Evolutionary conservation across 2,797 vertebrate genomes (phyloP), one percentile per base, ranked within the genome.

Genomic region (Premnoplex brunnescens): DNA sequence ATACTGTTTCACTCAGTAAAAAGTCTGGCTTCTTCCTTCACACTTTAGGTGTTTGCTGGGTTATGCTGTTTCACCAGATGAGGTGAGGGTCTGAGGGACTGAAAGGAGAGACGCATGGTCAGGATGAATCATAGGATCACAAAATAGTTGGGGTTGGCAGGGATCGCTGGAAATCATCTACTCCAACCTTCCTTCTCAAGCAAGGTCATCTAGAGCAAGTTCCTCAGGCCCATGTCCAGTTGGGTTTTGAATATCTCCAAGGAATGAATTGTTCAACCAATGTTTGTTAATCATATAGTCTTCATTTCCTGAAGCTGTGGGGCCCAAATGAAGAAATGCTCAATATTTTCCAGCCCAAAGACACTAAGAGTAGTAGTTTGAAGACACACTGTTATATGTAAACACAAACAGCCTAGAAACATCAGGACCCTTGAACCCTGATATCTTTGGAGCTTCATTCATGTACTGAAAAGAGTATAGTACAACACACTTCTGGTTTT

Each of bases 161-260:
- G 3, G 14, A n/a, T 37, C 6, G 79, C 34, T 69, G 15, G 19
- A 62, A 18, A 39, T 43, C 24, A 30, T 21, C 28, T 63, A 41
- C 6, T 48, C 30, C 67, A 74, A 34, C 4, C 3, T 39, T 66
- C 4, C 44, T 64, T 77, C 46, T 54, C 11, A 62, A 16, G 10
- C 21, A 51, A 66, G 21, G 7, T 80, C 14, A 66, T 12, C 39
- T 63, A 88, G 2, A 91, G 6, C 5, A 81, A 80, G 36, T 41
- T 74, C 21, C 2, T 63, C 14, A 48, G 43, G 13, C 26, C 20
- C 19, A 12, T 0, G 0, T 48, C 17, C 27, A 34, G 12, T 12
- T 5, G 5, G n/a, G 14, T 66, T 83, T 66, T 69, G 6, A 69
- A 8, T 30, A 49, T 23, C 44, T 86, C 39, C 22, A 49, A 7